Evolutionary conservation across 92 coral and sea anemone genomes (phyloP), one percentile per base, ranked within the genome.

Genomic region (Heteractis magnifica): DNA sequence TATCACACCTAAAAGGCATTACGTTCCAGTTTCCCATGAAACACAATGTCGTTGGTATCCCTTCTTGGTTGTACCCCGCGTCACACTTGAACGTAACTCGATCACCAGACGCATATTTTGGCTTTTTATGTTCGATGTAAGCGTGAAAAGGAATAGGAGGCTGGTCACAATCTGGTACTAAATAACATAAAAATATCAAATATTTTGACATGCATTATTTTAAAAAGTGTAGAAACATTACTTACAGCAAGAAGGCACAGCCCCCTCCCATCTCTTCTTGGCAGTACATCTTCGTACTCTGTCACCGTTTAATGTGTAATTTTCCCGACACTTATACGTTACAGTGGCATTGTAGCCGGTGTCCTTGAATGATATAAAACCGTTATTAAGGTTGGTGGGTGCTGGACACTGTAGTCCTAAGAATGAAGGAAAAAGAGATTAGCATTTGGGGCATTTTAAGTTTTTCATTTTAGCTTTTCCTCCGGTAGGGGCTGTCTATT

Each of bases 21-120:
- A 90, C 85, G 62, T 89, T 93, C 98, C 98, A 95, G 3, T 8
- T 19, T 56, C 98, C 98, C 74, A 86, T 89, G 51, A 90, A 89
- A 79, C 98, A 95, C 79, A 87, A 81, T 34, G 93, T 86, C 0
- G 97, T 89, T 10, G 92, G 90, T 74, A 86, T 85, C 52, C 98
- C 98, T 50, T 88, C 92, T 73, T 90, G 88, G 86, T 89, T 91
- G 85, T 84, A 95, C 74, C 93, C 92, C 26, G 56, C 60, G 23
- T 79, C 82, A 60, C 98, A 95, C 26, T 83, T 73, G 68, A 95
- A 93, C 60, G 71, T 83, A 16, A 94, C 95, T 59, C 91, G 88
- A 16, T 92, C 87, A 5, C 92, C 90, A 21, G 95, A 87, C 0
- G 78, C 82, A 75, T 93, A 93, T 49, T 62, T 91, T 0, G 80